phyloP scores from a whole-genome alignment of 2,888 invertebrate genomes.

The Operophtera brumata region DNA sequence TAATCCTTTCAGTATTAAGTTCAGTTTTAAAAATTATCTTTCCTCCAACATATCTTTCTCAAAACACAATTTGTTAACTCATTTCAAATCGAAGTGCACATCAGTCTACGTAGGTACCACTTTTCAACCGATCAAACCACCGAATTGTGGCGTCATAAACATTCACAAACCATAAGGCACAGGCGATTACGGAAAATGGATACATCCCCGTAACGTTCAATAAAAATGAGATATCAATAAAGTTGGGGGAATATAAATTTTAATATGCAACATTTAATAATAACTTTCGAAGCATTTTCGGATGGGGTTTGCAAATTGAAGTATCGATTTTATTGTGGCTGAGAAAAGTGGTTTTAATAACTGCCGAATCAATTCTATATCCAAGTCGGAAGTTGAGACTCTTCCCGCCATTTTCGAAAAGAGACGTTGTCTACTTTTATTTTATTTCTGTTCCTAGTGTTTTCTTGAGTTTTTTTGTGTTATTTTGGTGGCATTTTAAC shows the following conservation, averaged over 20 bases:
- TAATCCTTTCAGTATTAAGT: no score
- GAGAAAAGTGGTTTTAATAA: no score
- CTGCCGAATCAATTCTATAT: no score
- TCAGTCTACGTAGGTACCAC: constrained; percentile 26
- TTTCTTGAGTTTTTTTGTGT: no score
- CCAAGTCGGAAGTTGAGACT: no score
- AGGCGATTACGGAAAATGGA: constrained; percentile 41
- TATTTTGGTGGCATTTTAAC: no score
- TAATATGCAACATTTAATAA: constrained; percentile 77
- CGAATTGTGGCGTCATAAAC: constrained; percentile 34
- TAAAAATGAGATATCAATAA: constrained; percentile 55
- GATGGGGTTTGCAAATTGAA: constrained; percentile 41
- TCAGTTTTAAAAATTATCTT: no score
- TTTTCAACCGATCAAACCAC: constrained; percentile 47
- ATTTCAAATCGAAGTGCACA: constrained; percentile 6
- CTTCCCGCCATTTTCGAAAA: no score
- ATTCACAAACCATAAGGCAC: constrained; percentile 56
- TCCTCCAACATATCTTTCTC: no score
- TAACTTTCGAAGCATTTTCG: constrained; percentile 53
- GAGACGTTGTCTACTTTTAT: no score
- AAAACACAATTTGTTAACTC: neutral
- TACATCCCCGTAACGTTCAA: constrained; percentile 41
- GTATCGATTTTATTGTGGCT: constrained; percentile 36
- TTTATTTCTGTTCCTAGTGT: no score
- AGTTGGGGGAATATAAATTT: constrained; percentile 54